Base-by-base conservation (phyloP, 2,797 vertebrate genomes). In the Phyllotis vaccarum region DNA sequence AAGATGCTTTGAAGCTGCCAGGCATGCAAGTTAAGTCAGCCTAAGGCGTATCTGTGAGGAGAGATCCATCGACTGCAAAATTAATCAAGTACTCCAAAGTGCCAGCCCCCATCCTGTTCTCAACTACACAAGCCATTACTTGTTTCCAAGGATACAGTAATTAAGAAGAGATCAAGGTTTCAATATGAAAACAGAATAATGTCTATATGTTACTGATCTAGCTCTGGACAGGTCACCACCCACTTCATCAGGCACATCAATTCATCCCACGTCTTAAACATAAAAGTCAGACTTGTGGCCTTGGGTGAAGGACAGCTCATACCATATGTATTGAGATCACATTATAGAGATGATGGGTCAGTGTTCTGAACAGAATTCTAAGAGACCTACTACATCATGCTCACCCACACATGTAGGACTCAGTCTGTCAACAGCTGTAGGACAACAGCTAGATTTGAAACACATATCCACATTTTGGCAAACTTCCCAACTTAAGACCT, bases 41-140 rank as follows among this genome's bases (percentile, higher is more conserved):
- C 40, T 78, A 46, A 11, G 21, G 74, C 90, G 24, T 68, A 82
- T 10, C 22, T 21, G 46, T 21, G 78, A 54, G 75, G 29, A 72
- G 86, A 91, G 52, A 89, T 0, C 78, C 68, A 95, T 62, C 5
- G 60, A 89, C 31, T 60, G 27, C 12, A 89, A 94, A 85, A 92
- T 43, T 29, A 94, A 91, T 66, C 66, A 86, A 81, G 64, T 52
- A 80, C 93, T 82, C 79, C 46, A 95, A 90, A 92, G 49, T 66
- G 24, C 29, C 43, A 79, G 64, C 29, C 24, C 14, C 76, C 40
- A 31, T 83, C 52, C 19, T 86, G 24, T 40, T 93, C 90, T 82
- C 1, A 9, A 70, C 83, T 68, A 54, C 16, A 86, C 7, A 31
- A 79, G 75, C 46, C 34, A 52, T 1, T 52, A 68, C 43, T 80